These are phyloP conservation scores for Callionymus lyra DNA, from an alignment of 2,113 vertebrate genomes.

Conservation along the genomic window DNA sequence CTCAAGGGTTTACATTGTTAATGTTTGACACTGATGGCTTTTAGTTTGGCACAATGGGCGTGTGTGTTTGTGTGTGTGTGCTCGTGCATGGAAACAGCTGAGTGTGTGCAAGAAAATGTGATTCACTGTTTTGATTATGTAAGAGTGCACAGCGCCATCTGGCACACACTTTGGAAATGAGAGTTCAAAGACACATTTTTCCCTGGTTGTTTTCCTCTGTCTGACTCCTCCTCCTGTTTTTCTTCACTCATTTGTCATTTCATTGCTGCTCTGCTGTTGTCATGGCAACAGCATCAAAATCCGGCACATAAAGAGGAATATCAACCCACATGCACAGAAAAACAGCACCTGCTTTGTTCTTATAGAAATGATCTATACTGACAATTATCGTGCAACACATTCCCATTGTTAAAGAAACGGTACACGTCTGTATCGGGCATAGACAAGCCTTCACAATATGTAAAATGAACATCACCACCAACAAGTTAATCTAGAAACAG, in stretches of 20 bases:
- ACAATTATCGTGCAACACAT: no score
- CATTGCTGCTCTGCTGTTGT: constrained; percentile 13
- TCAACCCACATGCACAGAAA: not conserved
- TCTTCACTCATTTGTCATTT: constrained; percentile 8
- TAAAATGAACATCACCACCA: not conserved
- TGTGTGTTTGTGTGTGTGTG: constrained; percentile 5
- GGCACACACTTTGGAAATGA: constrained; percentile 49
- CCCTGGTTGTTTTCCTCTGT: constrained; percentile 21
- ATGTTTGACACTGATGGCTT: constrained; percentile 11
- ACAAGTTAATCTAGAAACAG: not conserved
- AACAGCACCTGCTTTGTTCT: not conserved
- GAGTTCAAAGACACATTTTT: constrained; percentile 35
- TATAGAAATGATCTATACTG: no score
- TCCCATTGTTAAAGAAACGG: no score
- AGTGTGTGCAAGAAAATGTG: constrained; percentile 17
- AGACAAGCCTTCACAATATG: not conserved
- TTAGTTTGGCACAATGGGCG: constrained; percentile 6
- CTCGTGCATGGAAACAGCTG: constrained; percentile 8
- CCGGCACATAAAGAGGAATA: no score
- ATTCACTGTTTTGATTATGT: constrained; percentile 55
- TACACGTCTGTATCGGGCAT: not conserved
- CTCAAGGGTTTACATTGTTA: constrained; percentile 5
- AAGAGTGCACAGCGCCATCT: constrained; percentile 60
- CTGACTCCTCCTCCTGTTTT: constrained; percentile 16
- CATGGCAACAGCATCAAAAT: constrained; percentile 35